Evolutionary conservation across 2,888 invertebrate genomes (phyloP).

Genomic region (Harpagoxenus sublaevis): DNA sequence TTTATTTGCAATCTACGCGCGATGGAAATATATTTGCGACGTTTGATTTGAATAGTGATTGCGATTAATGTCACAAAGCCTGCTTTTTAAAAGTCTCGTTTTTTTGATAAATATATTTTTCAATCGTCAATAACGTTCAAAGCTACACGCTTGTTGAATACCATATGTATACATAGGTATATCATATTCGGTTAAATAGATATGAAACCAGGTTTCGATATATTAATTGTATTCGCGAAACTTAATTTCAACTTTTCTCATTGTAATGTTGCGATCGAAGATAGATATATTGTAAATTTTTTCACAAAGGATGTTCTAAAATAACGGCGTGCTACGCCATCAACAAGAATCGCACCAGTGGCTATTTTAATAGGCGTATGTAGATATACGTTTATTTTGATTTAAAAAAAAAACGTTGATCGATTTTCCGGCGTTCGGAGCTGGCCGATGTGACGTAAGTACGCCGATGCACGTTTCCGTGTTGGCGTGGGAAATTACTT

Average conservation of each 20-base stretch:
- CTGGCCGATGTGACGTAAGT: conserved; percentile 29
- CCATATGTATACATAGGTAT: neutral
- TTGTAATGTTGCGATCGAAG: neutral
- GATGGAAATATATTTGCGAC: conserved; percentile 1
- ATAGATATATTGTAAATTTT: neutral
- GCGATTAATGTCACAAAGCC: neutral
- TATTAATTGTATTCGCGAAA: conserved; percentile 15
- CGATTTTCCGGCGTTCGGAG: conserved; percentile 29
- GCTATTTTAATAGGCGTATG: conserved; percentile 2
- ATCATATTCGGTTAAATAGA: neutral
- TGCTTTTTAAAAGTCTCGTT: neutral
- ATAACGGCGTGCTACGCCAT: conserved; percentile 3
- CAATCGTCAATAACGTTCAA: neutral
- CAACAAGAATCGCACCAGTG: neutral
- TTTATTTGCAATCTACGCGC: neutral
- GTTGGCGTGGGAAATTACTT: conserved; percentile 61
- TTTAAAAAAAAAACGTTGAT: conserved; percentile 15
- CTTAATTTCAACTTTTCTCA: conserved; percentile 11
- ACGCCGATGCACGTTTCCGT: conserved; percentile 28
- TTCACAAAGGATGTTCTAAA: neutral
- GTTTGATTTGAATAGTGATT: neutral
- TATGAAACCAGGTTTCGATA: neutral
- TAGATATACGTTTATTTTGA: conserved; percentile 26
- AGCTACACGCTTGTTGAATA: neutral
- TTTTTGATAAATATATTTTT: conserved; percentile 14